Evolutionary conservation across 2,113 vertebrate genomes (phyloP), one percentile per base, ranked within the genome.

Genomic region (Acrocephalus kingi): DNA sequence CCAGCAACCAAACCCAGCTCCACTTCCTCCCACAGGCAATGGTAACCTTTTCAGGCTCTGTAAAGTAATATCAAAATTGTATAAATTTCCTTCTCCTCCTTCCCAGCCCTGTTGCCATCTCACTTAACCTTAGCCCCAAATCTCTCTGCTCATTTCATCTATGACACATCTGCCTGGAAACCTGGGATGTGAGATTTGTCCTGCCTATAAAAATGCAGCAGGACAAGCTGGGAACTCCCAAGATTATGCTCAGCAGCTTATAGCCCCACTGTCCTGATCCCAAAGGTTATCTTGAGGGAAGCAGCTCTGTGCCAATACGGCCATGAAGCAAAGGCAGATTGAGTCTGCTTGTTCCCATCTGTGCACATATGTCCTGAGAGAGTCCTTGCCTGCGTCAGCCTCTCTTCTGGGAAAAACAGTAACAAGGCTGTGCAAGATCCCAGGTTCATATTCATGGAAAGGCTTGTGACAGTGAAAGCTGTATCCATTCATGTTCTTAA

Each of bases 1-100:
- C 1, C 46, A 93, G 16, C 56, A 93, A 78, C 3, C 28, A 69
- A 39, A 88, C 4, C 13, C 48, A 79, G 10, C 7, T 76, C 30
- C 0, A 0, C 23, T 61, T 23, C 18, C 33, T 83, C 63, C 18
- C 23, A 3, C 13, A 11, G 49, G 43, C 1, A 1, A 35, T 58
- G 23, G 46, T 77, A 62, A 78, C 39, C 23, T 95, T 92, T 86
- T 46, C 59, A 84, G 76, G 35, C 20, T 45, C 51, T 62, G 9
- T 18, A 45, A 90, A 81, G 15, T 14, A 86, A 11, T 55, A 89
- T 35, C 30, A 51, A 62, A 43, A 46, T 5, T 39, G 9, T 19
- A 4, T 20, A 71, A 46, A 10, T 59, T 85, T 87, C 19, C 2
- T 79, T 81, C 56, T 56, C n/a, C 28, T 82, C 46, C 23, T 76